Evolutionary conservation across 2,113 vertebrate species (phyloP).

Genomic region (Bos indicus): DNA sequence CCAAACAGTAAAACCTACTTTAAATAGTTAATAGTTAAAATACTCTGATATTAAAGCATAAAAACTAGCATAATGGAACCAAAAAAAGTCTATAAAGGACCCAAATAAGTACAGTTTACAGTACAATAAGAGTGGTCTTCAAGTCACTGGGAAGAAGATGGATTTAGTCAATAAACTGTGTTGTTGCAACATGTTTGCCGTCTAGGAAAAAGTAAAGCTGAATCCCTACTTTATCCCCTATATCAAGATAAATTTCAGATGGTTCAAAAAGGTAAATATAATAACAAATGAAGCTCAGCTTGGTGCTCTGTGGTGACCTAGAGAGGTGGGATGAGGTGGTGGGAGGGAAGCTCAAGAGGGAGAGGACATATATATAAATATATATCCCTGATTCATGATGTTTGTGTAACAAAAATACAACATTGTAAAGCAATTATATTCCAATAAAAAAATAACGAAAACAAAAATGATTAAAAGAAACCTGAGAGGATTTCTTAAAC

Average conservation of each 20-base stretch:
- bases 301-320: background rate
- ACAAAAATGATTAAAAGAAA: background rate
- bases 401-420: background rate
- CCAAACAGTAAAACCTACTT: background rate
- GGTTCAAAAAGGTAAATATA: background rate
- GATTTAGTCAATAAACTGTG: background rate
- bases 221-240: background rate
- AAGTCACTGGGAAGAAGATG: background rate
- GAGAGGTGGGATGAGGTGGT: background rate
- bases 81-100: background rate
- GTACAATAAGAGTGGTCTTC: background rate
- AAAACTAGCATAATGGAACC: background rate
- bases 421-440: background rate
- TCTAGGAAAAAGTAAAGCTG: background rate
- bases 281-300: background rate
- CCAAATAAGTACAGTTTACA: background rate
- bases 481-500: background rate
- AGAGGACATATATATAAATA: background rate
- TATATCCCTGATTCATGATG: background rate
- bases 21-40: background rate
- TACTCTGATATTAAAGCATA: too few relatives aligned
- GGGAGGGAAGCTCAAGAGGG: background rate
- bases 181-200: background rate
- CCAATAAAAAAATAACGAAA: background rate
- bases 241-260: background rate